These are phyloP conservation scores for Bubo blakistoni DNA, from an alignment of 2,113 vertebrate genomes.

Conservation along the genomic window DNA sequence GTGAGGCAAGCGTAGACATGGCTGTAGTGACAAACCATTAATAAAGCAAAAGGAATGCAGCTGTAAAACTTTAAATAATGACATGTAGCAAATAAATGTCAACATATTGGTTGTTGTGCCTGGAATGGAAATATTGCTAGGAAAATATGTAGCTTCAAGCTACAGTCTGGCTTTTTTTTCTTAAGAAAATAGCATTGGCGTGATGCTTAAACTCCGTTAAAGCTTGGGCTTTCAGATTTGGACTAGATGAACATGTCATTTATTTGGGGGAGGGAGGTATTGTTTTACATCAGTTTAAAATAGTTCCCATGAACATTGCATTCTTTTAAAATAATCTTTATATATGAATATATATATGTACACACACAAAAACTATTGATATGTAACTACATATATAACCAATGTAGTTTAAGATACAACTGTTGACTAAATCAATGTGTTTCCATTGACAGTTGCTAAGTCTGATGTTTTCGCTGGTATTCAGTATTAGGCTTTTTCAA, in stretches of 20 bases:
- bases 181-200: background rate
- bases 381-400: background rate
- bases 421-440: background rate
- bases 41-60: slow-evolving; percentile 61
- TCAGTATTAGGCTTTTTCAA: background rate
- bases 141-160: slow-evolving; percentile 51
- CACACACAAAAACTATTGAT: background rate
- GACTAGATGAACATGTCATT: background rate
- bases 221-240: background rate
- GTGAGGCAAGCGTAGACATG: background rate
- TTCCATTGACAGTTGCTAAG: background rate
- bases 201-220: background rate
- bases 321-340: background rate
- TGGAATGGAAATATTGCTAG: slow-evolving; percentile 48
- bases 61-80: slow-evolving; percentile 44
- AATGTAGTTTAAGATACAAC: background rate
- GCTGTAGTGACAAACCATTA: slow-evolving; percentile 51
- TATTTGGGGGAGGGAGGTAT: background rate
- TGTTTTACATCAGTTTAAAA: background rate
- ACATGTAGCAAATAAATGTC: slow-evolving; percentile 55
- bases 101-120: slow-evolving; percentile 43
- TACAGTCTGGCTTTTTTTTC: background rate
- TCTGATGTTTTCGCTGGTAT: background rate
- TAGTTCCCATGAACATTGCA: background rate
- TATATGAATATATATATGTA: background rate